A percentile compares a stretch with the other conserved stretches of the same genome.
These are phyloP conservation scores for Drosophila ustulata DNA, from an alignment of 2,888 invertebrate species.

Conservation along the genomic window DNA sequence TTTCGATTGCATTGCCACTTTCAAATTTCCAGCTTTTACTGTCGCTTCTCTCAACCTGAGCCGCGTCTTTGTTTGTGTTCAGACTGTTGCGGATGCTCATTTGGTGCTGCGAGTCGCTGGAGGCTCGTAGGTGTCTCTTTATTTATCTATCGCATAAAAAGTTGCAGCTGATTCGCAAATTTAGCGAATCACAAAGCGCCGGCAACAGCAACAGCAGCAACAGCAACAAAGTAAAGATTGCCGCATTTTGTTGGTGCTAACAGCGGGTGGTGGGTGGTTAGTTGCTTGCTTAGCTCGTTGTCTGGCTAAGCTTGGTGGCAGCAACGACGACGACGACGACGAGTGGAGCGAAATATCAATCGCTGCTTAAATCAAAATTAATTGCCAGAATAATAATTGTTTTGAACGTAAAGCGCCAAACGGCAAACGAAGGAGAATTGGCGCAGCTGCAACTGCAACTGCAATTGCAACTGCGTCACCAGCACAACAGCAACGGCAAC, in stretches of 20 bases:
- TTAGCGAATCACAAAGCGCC: conserved; percentile 56
- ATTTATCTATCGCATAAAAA: conserved; percentile 49
- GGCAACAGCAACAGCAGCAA: conserved; percentile 26
- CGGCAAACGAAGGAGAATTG: conserved; percentile 69
- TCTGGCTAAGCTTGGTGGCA: conserved; percentile 25
- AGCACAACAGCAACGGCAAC: conserved; percentile 42
- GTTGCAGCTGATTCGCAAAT: conserved; percentile 59
- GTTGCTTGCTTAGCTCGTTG: conserved; percentile 20
- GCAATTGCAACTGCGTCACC: conserved; percentile 51
- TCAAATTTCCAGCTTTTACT: conserved; percentile 2
- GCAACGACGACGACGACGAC: conserved; percentile 7
- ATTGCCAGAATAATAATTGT: conserved; percentile 83
- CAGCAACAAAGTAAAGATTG: conserved; percentile 21
- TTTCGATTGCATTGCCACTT: conserved; percentile 7
- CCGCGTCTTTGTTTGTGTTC: neutral
- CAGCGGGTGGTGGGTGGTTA: conserved; percentile 58
- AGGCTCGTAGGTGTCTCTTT: conserved; percentile 56
- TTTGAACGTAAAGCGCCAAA: conserved; percentile 74
- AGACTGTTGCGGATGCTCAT: conserved; percentile 40
- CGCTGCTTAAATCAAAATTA: conserved; percentile 82
- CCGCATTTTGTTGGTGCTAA: conserved; percentile 22
- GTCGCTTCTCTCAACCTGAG: neutral
- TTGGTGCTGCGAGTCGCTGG: conserved; percentile 6
- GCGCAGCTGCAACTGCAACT: conserved; percentile 68
- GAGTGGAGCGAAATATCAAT: conserved; percentile 69